A percentile compares a stretch with the other conserved stretches of the same genome.
Conservation (phyloP, 1,140 invertebrate species). For the Homalodisca vitripennis region DNA sequence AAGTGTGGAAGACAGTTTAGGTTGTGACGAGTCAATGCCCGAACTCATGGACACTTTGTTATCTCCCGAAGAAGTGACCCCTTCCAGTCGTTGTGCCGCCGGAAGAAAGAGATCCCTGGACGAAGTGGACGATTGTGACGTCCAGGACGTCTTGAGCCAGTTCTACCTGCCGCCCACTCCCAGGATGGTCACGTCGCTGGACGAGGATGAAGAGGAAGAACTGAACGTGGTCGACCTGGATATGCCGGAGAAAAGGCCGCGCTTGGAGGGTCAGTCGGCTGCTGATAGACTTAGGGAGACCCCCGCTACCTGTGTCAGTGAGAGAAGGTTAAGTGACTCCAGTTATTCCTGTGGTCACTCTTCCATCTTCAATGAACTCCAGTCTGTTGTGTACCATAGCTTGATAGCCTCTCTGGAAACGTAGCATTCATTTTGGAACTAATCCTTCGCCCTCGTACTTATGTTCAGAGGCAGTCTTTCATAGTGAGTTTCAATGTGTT, state of each 20-base stretch:
- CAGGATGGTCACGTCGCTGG: conserved; percentile 63
- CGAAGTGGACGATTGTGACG: conserved; percentile 56
- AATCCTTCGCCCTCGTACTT: conserved; percentile 6
- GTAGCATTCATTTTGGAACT: conserved; percentile 47
- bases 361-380: conserved; percentile 66
- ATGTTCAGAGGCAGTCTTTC: conserved; percentile 10
- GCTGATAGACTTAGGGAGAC: conserved; percentile 36
- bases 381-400: conserved; percentile 65
- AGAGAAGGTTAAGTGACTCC: conserved; percentile 5
- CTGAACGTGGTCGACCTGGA: conserved; percentile 43
- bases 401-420: conserved; percentile 67
- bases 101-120: conserved; percentile 52
- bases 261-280: conserved; percentile 34
- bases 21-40: conserved; percentile 36
- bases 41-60: conserved; percentile 45
- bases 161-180: conserved; percentile 71
- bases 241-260: conserved; percentile 33
- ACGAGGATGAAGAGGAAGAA: conserved; percentile 54
- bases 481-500: neutral
- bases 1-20: conserved; percentile 44
- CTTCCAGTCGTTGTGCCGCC: conserved; percentile 45
- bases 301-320: conserved; percentile 13
- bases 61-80: conserved; percentile 29
- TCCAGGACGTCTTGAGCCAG: conserved; percentile 62
- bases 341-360: conserved; percentile 58